A percentile compares a stretch with the other conserved stretches of the same genome.
These are phyloP conservation scores for Pica pica DNA, from an alignment of 2,113 vertebrate genomes.

Conservation along the genomic window DNA sequence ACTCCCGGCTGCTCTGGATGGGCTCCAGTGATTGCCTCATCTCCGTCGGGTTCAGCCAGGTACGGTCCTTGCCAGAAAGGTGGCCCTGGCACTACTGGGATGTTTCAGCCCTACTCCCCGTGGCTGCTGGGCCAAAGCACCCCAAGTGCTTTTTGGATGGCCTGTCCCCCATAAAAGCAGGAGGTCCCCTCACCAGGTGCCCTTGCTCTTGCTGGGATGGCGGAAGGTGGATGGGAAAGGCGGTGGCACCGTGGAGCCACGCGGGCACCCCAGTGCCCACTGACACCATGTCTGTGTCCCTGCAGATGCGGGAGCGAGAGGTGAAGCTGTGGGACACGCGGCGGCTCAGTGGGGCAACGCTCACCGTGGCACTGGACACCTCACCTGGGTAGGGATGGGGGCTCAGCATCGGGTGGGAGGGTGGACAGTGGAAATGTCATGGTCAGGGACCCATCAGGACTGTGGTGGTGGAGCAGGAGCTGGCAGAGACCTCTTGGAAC, in stretches of 20 bases:
- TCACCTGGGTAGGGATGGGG: conserved; percentile 81
- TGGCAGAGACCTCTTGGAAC: not conserved
- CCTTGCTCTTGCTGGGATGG: not conserved
- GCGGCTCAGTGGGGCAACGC: conserved; percentile 70
- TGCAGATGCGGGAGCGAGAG: conserved; percentile 85
- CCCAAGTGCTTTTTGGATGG: not conserved
- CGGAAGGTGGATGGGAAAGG: not conserved
- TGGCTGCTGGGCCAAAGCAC: not conserved
- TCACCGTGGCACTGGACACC: conserved; percentile 76
- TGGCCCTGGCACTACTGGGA: not conserved
- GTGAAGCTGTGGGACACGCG: conserved; percentile 87
- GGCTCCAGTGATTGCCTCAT: conserved; percentile 77
- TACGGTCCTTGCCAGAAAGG: not conserved
- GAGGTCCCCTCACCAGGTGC: rapidly evolving
- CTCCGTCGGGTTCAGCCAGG: conserved; percentile 89
- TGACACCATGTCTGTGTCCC: rapidly evolving
- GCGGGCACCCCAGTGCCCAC: rapidly evolving
- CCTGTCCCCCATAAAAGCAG: not conserved
- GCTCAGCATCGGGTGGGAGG: rapidly evolving
- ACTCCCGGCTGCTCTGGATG: conserved; percentile 84
- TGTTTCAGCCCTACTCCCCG: not conserved
- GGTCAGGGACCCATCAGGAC: not conserved
- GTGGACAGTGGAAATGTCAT: rapidly evolving
- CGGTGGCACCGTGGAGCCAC: rapidly evolving
- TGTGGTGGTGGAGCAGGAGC: not conserved